phyloP scores from a whole-genome alignment of 2,888 invertebrate species.

The Elmis aenea region DNA sequence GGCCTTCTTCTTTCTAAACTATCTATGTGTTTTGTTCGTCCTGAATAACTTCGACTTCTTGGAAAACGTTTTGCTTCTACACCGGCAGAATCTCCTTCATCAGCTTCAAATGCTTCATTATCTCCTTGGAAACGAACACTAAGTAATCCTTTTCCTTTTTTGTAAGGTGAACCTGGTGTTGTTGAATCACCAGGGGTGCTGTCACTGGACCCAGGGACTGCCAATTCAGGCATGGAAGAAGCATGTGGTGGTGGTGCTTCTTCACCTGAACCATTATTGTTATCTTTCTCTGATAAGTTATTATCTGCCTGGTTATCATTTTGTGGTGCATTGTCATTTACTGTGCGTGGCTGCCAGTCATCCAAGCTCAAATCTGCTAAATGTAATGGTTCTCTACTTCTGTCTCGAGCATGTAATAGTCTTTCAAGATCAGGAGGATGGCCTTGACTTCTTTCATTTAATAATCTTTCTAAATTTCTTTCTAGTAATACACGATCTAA shows the following conservation, averaged over 20 bases:
- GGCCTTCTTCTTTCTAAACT: conserved; percentile 38
- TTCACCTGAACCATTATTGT: conserved; percentile 27
- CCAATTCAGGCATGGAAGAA: conserved; percentile 61
- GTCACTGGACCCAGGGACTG: conserved; percentile 38
- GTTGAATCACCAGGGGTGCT: conserved; percentile 28
- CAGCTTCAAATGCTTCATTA: conserved; percentile 46
- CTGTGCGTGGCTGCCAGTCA: conserved; percentile 49
- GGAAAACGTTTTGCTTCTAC: conserved; percentile 44
- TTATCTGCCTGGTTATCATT: conserved; percentile 33
- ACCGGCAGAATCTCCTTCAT: conserved; percentile 41
- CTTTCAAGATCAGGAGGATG: conserved; percentile 46
- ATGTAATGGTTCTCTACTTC: conserved; percentile 56
- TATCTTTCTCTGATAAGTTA: conserved; percentile 31
- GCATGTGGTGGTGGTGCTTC: conserved; percentile 46
- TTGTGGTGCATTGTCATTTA: conserved; percentile 34
- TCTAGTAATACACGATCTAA: conserved; percentile 65
- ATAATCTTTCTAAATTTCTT: conserved; percentile 60
- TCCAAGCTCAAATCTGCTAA: conserved; percentile 56
- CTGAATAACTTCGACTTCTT: conserved; percentile 52
- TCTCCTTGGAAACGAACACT: conserved; percentile 55
- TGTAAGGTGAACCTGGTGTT: conserved; percentile 44
- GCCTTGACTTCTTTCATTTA: conserved; percentile 47
- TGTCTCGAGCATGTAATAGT: conserved; percentile 52
- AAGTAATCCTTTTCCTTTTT: conserved; percentile 41
- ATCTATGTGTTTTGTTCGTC: conserved; percentile 43